These are phyloP conservation scores for Knipowitschia caucasica DNA, from an alignment of 2,797 vertebrate species.

Conservation along the genomic window DNA sequence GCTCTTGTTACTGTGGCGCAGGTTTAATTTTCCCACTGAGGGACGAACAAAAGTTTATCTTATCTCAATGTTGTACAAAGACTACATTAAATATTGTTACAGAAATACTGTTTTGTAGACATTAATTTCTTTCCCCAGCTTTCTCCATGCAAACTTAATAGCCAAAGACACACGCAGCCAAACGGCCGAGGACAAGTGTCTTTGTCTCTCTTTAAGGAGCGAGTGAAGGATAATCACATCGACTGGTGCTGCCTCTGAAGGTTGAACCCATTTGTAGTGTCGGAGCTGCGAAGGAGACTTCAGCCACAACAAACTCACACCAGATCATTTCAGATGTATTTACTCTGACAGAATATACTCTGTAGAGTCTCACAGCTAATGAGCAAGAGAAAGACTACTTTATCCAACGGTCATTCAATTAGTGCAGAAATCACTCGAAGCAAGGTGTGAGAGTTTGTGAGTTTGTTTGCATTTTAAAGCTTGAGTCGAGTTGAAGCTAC, in stretches of 20 bases:
- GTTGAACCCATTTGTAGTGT: background rate
- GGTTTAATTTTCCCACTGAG: too few species aligned
- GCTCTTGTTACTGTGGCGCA: too few species aligned
- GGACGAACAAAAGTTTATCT: too few species aligned
- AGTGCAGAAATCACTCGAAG: background rate
- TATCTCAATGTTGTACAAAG: too few species aligned
- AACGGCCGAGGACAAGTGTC: background rate
- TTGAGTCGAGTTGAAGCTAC: too few species aligned
- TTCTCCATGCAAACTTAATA: background rate
- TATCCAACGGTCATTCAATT: background rate
- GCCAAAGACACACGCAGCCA: background rate
- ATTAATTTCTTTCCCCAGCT: background rate
- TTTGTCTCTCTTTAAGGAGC: conserved; percentile 2
- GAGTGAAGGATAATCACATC: conserved; percentile 15
- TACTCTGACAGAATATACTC: background rate
- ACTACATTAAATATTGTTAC: too few species aligned
- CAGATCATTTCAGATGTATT: background rate
- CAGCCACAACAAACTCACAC: background rate
- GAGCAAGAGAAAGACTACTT: background rate
- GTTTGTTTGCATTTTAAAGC: background rate
- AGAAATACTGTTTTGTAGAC: too few species aligned
- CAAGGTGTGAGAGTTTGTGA: background rate
- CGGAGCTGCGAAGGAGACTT: background rate
- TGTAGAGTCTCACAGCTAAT: background rate
- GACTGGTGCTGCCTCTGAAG: conserved; percentile 7